Evolutionary conservation across 2,888 invertebrate species (phyloP).

Genomic region (Xestia rhomboidea): DNA sequence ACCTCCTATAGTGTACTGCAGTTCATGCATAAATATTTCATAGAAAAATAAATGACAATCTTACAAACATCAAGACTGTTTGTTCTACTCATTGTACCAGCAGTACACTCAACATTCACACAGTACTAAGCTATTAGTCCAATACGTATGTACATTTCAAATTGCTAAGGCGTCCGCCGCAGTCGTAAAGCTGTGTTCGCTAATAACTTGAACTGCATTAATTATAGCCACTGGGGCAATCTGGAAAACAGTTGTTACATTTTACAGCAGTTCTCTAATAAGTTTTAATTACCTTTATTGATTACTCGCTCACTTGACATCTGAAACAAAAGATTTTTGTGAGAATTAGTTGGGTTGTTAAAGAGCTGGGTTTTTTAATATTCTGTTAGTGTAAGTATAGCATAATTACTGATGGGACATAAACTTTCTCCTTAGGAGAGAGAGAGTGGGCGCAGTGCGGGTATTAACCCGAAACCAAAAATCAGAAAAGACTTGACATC

Average conservation of each 20-base stretch:
- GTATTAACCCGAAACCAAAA: too few species aligned
- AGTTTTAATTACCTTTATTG: constrained; percentile 72
- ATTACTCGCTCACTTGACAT: constrained; percentile 74
- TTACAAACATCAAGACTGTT: constrained; percentile 38
- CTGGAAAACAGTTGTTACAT: constrained; percentile 59
- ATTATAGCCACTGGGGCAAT: constrained; percentile 57
- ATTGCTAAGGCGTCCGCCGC: constrained; percentile 62
- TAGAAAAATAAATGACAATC: not conserved
- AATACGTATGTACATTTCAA: constrained; percentile 55
- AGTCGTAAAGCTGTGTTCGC: constrained; percentile 62
- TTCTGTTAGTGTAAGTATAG: not conserved
- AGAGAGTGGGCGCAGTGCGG: not conserved
- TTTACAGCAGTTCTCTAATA: constrained; percentile 53
- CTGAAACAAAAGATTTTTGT: constrained; percentile 74
- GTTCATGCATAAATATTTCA: not conserved
- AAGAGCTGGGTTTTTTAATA: not conserved
- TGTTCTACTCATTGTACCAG: not conserved
- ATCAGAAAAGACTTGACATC: too few species aligned
- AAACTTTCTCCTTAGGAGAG: not conserved
- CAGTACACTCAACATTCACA: constrained; percentile 17
- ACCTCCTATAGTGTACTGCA: not conserved
- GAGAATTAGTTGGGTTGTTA: constrained; percentile 7
- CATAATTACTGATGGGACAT: not conserved
- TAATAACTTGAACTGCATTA: constrained; percentile 67
- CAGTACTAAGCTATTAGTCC: constrained; percentile 47